Base-by-base conservation (phyloP, 2,888 invertebrate species). In the Exocentrus adspersus region DNA sequence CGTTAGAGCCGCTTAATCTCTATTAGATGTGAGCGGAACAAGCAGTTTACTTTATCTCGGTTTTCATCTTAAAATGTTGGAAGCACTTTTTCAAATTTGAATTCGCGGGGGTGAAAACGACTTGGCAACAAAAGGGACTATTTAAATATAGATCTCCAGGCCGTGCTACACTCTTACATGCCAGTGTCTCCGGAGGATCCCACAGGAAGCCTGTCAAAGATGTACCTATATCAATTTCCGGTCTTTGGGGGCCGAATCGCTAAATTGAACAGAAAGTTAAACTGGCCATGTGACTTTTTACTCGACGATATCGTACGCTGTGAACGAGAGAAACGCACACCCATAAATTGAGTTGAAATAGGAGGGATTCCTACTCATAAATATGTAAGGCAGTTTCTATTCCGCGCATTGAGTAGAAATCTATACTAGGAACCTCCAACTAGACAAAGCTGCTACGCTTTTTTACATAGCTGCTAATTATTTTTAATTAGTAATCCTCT, bases 301-400 rank as follows among this genome's bases (percentile, higher is more conserved):
- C 41, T 41, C 53, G 12, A 14, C 42, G 19, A 42, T 42, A 12
- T 53, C 51, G 51, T 52, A 24, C 14, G 42, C 24, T 30, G 30
- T 17, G 20, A 16, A 21, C 7, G 41, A n/a, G n/a, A 37, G 21
- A 41, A 14, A 9, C 57, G 61, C 60, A 58, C 43, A 66, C 52
- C 63, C 69, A 73, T 73, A 73, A 75, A 74, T 74, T n/a, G 71
- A 65, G 72, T 71, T 67, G 69, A 71, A 68, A 67, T 69, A 67
- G 65, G 67, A 70, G 64, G 42, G 67, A 16, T 17, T 30, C 32
- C 14, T n/a, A 14, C 70, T 74, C 75, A 75, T 75, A 75, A 75
- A 75, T 75, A 75, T 75, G 73, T 70, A 75, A 72, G 63, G 72
- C 72, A 71, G 67, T 63, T 59, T 50, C 57, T 65, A 71, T 69